Conservation (phyloP, 23 tunicate species). For the Halocynthia aurantium region DNA sequence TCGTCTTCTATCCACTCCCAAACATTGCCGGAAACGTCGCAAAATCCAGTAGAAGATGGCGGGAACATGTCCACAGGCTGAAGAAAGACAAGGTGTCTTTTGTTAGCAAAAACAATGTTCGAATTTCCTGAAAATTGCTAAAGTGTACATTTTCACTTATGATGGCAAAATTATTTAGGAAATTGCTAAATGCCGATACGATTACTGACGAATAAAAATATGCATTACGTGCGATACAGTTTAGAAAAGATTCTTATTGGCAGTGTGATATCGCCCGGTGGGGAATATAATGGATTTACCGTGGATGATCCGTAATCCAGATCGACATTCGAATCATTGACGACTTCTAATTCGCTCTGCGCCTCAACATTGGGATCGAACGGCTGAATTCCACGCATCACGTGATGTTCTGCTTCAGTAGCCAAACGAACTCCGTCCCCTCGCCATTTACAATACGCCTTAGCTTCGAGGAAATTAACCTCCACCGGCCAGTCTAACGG, state of each 20-base stretch:
- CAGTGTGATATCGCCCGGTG: neutral
- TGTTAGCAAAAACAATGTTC: neutral
- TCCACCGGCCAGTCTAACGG: conserved; percentile 93
- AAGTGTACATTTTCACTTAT: no score
- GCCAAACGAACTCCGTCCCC: conserved; percentile 59
- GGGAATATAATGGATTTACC: conserved; percentile 22
- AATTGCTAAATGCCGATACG: no score
- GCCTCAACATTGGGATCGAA: conserved; percentile 33
- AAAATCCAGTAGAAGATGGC: conserved; percentile 37
- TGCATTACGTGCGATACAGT: no score
- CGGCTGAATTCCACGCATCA: conserved; percentile 40
- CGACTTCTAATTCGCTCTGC: conserved; percentile 6
- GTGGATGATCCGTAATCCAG: conserved; percentile 75
- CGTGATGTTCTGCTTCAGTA: conserved; percentile 77
- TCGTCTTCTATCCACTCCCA: conserved; percentile 96
- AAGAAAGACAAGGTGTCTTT: neutral
- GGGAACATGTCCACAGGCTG: conserved; percentile 81
- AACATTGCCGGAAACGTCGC: conserved; percentile 69
- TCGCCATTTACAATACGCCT: conserved; percentile 81
- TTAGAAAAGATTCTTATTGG: no score
- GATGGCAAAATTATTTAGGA: no score
- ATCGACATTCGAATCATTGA: conserved; percentile 32
- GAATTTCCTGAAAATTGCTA: no score
- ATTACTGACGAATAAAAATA: no score
- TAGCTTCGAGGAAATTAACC: conserved; percentile 77